Evolutionary conservation across 2,113 vertebrate species (phyloP), one percentile per base, ranked within the genome.

Genomic region (Forbesichthys papilliferus): DNA sequence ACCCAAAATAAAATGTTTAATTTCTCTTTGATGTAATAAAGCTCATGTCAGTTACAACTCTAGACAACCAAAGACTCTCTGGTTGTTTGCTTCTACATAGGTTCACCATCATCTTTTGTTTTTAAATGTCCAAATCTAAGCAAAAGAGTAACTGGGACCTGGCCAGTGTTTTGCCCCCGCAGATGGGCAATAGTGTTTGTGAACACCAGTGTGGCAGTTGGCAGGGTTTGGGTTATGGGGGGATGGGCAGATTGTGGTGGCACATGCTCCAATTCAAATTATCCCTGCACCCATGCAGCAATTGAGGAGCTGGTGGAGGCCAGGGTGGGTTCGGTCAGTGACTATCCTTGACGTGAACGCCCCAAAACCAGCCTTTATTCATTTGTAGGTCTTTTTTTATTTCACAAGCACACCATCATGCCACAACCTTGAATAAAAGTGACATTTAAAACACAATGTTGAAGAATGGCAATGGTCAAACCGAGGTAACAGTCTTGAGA

Each of bases 131-230:
- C 73, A 61, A 87, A 78, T 70, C 64, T 73, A 62, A 61, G 70
- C 53, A 77, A 74, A 67, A 66, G 71, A 81, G 79, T 80, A 69
- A 77, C 71, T 74, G 86, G 80, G 86, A 73, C 71, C 78, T 78
- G 79, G 88, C 86, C 75, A 76, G 80, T 85, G 87, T 83, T 86
- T 86, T 86, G 84, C 87, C 87, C 27, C 89, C 76, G 79, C 87
- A 90, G 90, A 91, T 91, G 91, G 90, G 88, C 85, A 86, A 84
- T 85, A 88, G 87, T 88, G 87, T 87, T 86, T 88, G 85, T 89
- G 88, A 89, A 87, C 88, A 88, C 85, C 85, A 87, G 87, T 87
- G 84, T 87, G 86, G 87, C 88, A 86, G 82, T 92, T 92, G 91
- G 90, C 90, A 88, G 86, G 75, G 86, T 82, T 77, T 81, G 85